A percentile compares a stretch with the other conserved stretches of the same genome.
Evolutionary conservation across 1,140 invertebrate species (phyloP).

Genomic region (Atta colombica): DNA sequence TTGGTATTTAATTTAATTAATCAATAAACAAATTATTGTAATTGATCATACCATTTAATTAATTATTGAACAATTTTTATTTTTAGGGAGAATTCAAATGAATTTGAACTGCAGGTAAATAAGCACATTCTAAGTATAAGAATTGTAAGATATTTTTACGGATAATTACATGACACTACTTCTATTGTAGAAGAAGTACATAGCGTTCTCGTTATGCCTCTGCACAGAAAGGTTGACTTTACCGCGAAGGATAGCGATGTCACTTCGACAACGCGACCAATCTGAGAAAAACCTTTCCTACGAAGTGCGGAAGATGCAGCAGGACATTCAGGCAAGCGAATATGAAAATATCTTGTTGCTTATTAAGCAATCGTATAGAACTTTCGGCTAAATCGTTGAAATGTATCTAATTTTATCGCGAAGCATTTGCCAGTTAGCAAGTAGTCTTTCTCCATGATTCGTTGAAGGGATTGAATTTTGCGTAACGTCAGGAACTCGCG

Average conservation of each 20-base stretch:
- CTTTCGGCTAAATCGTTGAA: background rate
- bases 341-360: background rate
- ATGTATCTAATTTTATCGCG: background rate
- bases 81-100: conserved; percentile 78
- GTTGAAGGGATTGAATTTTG: conserved; percentile 63
- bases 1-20: conserved; percentile 18
- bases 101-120: conserved; percentile 81
- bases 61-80: conserved; percentile 38
- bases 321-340: conserved; percentile 82
- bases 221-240: conserved; percentile 82
- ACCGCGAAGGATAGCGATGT: conserved; percentile 76
- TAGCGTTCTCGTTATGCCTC: conserved; percentile 83
- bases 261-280: conserved; percentile 82
- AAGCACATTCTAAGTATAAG: conserved; percentile 20
- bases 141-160: background rate
- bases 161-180: background rate
- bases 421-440: conserved; percentile 2
- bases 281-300: conserved; percentile 81
- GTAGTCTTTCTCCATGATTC: conserved; percentile 41
- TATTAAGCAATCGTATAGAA: background rate
- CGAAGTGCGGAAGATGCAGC: conserved; percentile 82
- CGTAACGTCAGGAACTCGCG: conserved; percentile 80
- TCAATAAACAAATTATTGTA: background rate
- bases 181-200: conserved; percentile 81
- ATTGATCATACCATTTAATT: too few species aligned